Evolutionary conservation across 1,140 invertebrate genomes (phyloP).

Genomic region (Macrocentrus cingulum): DNA sequence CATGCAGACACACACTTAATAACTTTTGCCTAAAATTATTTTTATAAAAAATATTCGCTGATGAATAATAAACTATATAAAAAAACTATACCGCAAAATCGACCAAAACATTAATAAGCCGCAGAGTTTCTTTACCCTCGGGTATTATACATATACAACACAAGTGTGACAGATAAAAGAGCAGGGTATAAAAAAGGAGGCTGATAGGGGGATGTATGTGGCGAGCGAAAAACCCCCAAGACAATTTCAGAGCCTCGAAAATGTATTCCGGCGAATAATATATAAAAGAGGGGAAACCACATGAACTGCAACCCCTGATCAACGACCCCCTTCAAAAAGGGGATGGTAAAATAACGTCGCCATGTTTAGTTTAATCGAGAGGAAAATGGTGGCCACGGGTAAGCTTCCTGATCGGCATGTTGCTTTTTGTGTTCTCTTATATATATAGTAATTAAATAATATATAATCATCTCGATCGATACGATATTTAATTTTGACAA

Average conservation of each 20-base stretch:
- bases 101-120: conserved; percentile 36
- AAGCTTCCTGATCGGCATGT: conserved; percentile 25
- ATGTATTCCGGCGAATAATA: no score
- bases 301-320: conserved; percentile 17
- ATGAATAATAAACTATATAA: no score
- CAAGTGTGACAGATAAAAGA: conserved; percentile 14
- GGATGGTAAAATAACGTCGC: conserved; percentile 36
- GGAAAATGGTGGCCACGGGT: conserved; percentile 52
- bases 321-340: conserved; percentile 1
- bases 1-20: no score
- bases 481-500: no score
- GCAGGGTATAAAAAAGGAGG: conserved; percentile 19
- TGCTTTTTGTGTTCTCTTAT: conserved; percentile 3
- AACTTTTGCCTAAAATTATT: no score
- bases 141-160: not conserved
- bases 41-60: no score
- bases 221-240: conserved; percentile 44
- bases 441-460: no score
- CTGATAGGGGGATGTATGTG: conserved; percentile 38
- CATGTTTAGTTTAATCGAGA: conserved; percentile 56
- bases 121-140: conserved; percentile 16
- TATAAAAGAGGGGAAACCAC: conserved; percentile 40
- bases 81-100: conserved; percentile 35
- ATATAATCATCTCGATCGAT: no score
- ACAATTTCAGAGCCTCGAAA: no score